phyloP scores from a whole-genome alignment of 2,888 invertebrate species.

The Anarsia innoxiella region DNA sequence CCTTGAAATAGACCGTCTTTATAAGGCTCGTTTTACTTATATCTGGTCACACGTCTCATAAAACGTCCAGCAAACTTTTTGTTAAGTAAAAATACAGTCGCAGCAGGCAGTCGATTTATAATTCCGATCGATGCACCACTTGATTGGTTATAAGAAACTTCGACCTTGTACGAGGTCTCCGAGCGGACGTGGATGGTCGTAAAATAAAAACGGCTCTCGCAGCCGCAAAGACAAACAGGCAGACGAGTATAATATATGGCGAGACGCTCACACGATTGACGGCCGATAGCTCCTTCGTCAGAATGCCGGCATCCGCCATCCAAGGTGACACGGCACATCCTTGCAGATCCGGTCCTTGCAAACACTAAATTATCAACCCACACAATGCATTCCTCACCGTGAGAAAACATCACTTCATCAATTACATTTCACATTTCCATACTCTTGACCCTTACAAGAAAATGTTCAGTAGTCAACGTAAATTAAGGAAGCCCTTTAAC shows the following conservation, averaged over 20 bases:
- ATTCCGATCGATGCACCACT: conserved; percentile 34
- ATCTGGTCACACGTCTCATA: conserved; percentile 20
- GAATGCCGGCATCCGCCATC: conserved; percentile 66
- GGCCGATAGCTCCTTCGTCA: conserved; percentile 63
- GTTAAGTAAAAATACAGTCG: conserved; percentile 12
- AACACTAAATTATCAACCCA: conserved; percentile 26
- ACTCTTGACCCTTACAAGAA: too few relatives aligned
- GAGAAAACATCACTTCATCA: too few relatives aligned
- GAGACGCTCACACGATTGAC: conserved; percentile 66
- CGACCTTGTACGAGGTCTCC: conserved; percentile 62
- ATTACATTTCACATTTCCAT: too few relatives aligned
- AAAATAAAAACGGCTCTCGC: conserved; percentile 63
- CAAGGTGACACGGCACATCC: conserved; percentile 70
- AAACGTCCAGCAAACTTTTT: conserved; percentile 11
- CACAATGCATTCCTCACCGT: too few relatives aligned
- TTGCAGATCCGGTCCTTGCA: conserved; percentile 55
- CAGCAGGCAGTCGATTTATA: conserved; percentile 20
- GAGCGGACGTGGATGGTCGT: conserved; percentile 66
- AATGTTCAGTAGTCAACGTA: not conserved
- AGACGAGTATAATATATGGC: conserved; percentile 57
- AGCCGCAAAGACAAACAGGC: conserved; percentile 57
- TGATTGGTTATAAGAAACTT: conserved; percentile 38
- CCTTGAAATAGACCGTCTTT: conserved; percentile 30
- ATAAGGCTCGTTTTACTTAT: conserved; percentile 22
- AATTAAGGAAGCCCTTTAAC: conserved; percentile 1